These are phyloP conservation scores for Seladonia tumulorum DNA, from an alignment of 2,888 invertebrate species.

Conservation along the genomic window DNA sequence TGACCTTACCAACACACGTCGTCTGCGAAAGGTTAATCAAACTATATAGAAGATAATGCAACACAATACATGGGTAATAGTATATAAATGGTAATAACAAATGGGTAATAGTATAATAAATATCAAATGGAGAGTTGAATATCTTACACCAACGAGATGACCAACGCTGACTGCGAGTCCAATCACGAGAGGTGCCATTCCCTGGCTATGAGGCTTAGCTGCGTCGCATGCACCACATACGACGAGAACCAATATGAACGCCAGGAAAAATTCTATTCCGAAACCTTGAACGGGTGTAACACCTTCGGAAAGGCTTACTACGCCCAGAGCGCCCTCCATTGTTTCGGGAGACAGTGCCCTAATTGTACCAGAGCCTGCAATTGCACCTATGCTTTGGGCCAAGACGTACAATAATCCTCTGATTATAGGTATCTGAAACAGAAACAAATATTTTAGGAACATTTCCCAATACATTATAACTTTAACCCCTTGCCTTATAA, in stretches of 20 bases:
- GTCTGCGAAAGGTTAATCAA: slow-evolving; percentile 6
- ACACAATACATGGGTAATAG: neutral
- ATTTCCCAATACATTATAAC: neutral
- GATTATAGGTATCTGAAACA: slow-evolving; percentile 86
- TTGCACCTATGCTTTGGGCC: slow-evolving; percentile 93
- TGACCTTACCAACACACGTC: neutral
- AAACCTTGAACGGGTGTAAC: slow-evolving; percentile 92
- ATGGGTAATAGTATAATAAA: neutral
- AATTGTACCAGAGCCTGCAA: slow-evolving; percentile 91
- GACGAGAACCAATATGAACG: slow-evolving; percentile 94
- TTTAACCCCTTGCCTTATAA: neutral
- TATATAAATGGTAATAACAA: too few relatives aligned
- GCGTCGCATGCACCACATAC: slow-evolving; percentile 95
- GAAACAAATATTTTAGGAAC: neutral
- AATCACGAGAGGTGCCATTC: slow-evolving; percentile 94
- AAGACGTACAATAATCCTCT: slow-evolving; percentile 92
- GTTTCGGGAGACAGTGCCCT: slow-evolving; percentile 89
- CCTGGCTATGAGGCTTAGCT: slow-evolving; percentile 91
- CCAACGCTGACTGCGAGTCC: slow-evolving; percentile 94
- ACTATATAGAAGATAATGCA: neutral
- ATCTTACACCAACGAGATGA: slow-evolving; percentile 92
- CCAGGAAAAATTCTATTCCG: slow-evolving; percentile 95
- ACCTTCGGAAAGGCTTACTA: slow-evolving; percentile 87
- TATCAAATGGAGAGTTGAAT: neutral
- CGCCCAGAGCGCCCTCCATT: slow-evolving; percentile 88